Conservation (phyloP, 2,888 invertebrate species). For the Nysson spinosus region DNA sequence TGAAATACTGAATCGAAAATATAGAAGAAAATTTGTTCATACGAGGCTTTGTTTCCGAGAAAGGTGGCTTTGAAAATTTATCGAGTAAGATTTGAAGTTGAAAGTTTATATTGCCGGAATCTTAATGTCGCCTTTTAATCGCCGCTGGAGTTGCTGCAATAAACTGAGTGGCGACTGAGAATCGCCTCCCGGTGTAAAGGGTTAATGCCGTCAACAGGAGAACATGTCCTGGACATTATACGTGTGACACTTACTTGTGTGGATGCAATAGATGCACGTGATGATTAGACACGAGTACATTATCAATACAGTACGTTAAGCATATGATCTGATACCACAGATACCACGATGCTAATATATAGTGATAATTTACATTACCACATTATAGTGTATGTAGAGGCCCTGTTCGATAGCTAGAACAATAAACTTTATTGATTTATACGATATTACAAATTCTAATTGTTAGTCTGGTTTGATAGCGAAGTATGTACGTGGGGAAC, state of each 20-base stretch:
- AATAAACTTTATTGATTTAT: neutral
- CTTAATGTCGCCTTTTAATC: too few species aligned
- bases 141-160: too few species aligned
- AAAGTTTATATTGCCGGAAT: too few species aligned
- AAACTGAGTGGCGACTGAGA: too few species aligned
- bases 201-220: neutral
- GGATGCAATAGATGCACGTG: neutral
- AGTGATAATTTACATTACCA: neutral
- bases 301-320: conserved; percentile 9
- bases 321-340: conserved; percentile 2
- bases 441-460: neutral
- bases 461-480: too few species aligned
- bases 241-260: neutral
- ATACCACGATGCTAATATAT: neutral
- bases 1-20: too few species aligned
- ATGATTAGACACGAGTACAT: conserved; percentile 8
- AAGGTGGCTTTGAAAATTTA: too few species aligned
- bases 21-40: too few species aligned
- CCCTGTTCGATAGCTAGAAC: neutral
- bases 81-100: too few species aligned
- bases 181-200: too few species aligned
- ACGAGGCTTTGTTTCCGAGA: too few species aligned
- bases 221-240: neutral
- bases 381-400: neutral
- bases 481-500: too few species aligned